Conservation (phyloP, 1,140 invertebrate genomes). For the Chymomyza costata region DNA sequence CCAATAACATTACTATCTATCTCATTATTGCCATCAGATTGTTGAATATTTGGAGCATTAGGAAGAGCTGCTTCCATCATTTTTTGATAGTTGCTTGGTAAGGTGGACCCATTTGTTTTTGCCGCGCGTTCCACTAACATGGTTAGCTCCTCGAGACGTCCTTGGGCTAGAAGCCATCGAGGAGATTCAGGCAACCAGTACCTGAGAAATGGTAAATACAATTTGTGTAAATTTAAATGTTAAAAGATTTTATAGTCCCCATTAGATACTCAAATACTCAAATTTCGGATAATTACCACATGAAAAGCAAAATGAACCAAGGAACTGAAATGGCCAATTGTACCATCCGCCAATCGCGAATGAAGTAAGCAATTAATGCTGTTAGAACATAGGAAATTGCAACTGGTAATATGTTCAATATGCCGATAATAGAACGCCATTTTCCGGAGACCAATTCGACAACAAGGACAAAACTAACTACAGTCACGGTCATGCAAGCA, state of each 20-base stretch:
- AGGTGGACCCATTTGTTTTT: slow-evolving; percentile 78
- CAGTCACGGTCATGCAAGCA: slow-evolving; percentile 80
- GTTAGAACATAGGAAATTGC: slow-evolving; percentile 84
- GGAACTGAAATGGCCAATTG: slow-evolving; percentile 84
- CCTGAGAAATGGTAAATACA: slow-evolving; percentile 76
- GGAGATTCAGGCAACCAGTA: slow-evolving; percentile 89
- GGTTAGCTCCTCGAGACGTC: slow-evolving; percentile 82
- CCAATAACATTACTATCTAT: background rate
- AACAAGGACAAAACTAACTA: slow-evolving; percentile 84
- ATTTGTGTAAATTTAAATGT: no score
- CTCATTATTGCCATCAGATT: slow-evolving; percentile 22
- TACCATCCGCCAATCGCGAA: slow-evolving; percentile 82
- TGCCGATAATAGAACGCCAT: slow-evolving; percentile 83
- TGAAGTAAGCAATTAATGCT: slow-evolving; percentile 80
- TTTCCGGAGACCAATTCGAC: slow-evolving; percentile 84
- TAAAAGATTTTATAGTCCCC: no score
- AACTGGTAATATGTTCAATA: slow-evolving; percentile 83
- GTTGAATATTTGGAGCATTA: background rate
- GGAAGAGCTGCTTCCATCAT: slow-evolving; percentile 75
- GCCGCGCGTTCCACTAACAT: slow-evolving; percentile 82
- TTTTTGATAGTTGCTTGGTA: slow-evolving; percentile 81
- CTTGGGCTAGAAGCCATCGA: slow-evolving; percentile 87
- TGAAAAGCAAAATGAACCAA: slow-evolving; percentile 79
- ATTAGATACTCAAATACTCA: no score
- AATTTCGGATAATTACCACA: slow-evolving; percentile 78